Evolutionary conservation across 2,888 invertebrate species (phyloP).

Genomic region (Beris morrisii): DNA sequence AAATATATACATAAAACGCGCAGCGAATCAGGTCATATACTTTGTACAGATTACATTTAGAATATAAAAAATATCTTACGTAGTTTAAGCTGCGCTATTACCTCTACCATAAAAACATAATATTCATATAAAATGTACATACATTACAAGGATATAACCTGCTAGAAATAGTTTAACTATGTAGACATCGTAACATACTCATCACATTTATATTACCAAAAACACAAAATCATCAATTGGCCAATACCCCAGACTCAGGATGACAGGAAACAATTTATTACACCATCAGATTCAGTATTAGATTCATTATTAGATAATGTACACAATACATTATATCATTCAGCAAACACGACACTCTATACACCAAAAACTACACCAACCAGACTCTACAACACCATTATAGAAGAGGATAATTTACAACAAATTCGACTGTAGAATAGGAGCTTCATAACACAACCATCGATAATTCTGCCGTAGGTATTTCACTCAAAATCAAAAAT

Average conservation of each 20-base stretch:
- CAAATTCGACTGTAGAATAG: conserved; percentile 27
- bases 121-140: no score
- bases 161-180: no score
- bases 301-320: no score
- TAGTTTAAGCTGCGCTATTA: conserved; percentile 23
- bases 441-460: conserved; percentile 32
- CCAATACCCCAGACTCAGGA: no score
- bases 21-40: conserved; percentile 41
- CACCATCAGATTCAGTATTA: no score
- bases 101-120: not conserved
- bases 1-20: conserved; percentile 41
- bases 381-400: conserved; percentile 28
- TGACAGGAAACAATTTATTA: no score
- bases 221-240: no score
- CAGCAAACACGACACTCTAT: no score
- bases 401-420: conserved; percentile 22
- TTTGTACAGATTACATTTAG: conserved; percentile 38
- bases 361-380: not conserved
- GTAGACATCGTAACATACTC: no score
- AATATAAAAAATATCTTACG: conserved; percentile 8
- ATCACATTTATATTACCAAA: no score
- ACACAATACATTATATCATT: no score
- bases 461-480: conserved; percentile 28
- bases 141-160: no score
- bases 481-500: conserved; percentile 7